Evolutionary conservation across 2,113 vertebrate genomes (phyloP), one percentile per base, ranked within the genome.

Genomic region (Pangasianodon hypophthalmus): DNA sequence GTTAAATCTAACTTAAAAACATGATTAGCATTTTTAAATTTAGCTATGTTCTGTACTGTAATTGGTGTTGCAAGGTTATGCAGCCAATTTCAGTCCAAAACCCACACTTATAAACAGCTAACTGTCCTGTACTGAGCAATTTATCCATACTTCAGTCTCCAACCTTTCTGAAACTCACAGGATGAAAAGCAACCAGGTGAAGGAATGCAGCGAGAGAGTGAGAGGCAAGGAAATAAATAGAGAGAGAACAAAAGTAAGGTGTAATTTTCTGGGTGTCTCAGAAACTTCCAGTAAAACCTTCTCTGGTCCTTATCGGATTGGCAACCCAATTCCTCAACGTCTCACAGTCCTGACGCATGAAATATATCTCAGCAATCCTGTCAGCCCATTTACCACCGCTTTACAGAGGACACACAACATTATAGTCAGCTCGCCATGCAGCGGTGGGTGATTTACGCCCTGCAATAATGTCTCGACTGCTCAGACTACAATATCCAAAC

Each of bases 21-120:
- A 90, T 94, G 88, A 96, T 96, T 95, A 95, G 94, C 95, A 96
- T 95, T 96, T 95, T 94, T 95, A 95, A 6, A 81, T 29, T 14
- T 95, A 93, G 91, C 94, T 90, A 90, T 92, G 87, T 91, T 94
- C 89, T 80, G 87, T 93, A 92, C 87, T 88, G 84, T 95, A 95
- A 95, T 41, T 44, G 37, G 80, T 54, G 87, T 90, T 85, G 89
- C 90, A 90, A 26, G 48, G 41, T 26, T 21, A 50, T 24, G n/a
- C 4, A 29, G 26, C 46, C 13, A 52, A n/a, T 6, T n/a, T 80
- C 77, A 80, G 77, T 80, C 46, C 16, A 48, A 10, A 48, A 48
- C 21, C 9, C 3, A 11, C 0, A 9, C 3, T n/a, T 24, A 24
- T 41, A 41, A 10, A 56, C 50, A 37, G 21, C 6, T 54, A 37